These are phyloP conservation scores for Heliconius melpomene DNA, from an alignment of 1,140 invertebrate genomes.

Conservation along the genomic window DNA sequence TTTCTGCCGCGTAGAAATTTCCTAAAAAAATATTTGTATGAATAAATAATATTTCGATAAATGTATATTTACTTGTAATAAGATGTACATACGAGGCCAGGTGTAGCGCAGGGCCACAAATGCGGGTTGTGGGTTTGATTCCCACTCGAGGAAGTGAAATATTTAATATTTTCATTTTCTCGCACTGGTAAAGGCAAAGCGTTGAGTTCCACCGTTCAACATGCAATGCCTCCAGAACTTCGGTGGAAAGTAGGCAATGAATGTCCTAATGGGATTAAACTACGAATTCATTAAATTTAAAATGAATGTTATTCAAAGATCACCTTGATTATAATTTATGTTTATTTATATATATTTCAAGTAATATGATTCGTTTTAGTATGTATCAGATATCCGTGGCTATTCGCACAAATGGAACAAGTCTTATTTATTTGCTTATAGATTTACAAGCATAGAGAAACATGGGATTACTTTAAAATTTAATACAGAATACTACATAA, in stretches of 20 bases:
- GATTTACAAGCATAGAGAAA: not conserved
- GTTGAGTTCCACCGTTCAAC: too few species aligned
- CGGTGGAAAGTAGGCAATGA: too few species aligned
- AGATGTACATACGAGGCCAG: not conserved
- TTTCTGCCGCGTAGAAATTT: slow-evolving; percentile 97
- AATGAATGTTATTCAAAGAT: not conserved
- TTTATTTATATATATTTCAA: not conserved
- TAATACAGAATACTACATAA: not conserved
- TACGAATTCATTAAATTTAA: not conserved
- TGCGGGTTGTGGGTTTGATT: too few species aligned
- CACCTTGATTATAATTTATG: not conserved
- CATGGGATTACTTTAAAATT: not conserved
- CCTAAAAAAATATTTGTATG: slow-evolving; percentile 69
- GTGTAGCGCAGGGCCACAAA: too few species aligned
- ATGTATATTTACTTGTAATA: not conserved
- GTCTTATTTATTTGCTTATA: not conserved
- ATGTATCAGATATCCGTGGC: not conserved
- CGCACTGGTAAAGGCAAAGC: too few species aligned
- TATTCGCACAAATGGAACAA: not conserved
- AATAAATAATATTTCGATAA: too few species aligned
- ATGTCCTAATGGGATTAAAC: not conserved
- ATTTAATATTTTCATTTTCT: too few species aligned
- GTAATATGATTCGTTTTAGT: not conserved
- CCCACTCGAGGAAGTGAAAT: too few species aligned
- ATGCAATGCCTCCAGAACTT: too few species aligned